Evolutionary conservation across 2,113 vertebrate genomes (phyloP).

Genomic region (Microcebus murinus): DNA sequence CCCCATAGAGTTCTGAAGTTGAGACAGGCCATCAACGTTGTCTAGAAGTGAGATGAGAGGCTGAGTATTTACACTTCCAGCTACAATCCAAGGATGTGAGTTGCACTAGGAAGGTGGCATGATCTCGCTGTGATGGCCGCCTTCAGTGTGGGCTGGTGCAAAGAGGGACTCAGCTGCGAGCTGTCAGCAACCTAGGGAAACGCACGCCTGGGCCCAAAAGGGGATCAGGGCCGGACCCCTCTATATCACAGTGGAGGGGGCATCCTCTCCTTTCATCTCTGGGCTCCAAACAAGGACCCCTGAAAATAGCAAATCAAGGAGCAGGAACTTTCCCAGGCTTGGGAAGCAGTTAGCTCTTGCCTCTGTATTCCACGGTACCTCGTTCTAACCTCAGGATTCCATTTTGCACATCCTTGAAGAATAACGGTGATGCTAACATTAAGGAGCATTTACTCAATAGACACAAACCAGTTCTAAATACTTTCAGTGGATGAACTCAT

Average conservation of each 20-base stretch:
- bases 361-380: not conserved
- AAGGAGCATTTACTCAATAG: not conserved
- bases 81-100: not conserved
- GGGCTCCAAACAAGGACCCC: not conserved
- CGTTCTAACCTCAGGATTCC: not conserved
- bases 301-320: not conserved
- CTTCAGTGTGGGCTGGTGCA: not conserved
- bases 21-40: not conserved
- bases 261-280: not conserved
- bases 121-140: not conserved
- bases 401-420: not conserved
- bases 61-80: not conserved
- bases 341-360: not conserved
- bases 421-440: not conserved
- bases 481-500: not conserved
- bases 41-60: not conserved
- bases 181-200: not conserved
- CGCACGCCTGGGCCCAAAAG: accelerated
- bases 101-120: not conserved
- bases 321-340: not conserved
- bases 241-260: not conserved
- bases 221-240: not conserved
- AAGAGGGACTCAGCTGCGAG: not conserved
- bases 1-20: not conserved
- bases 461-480: not conserved